Evolutionary conservation across 2,113 vertebrate genomes (phyloP).

Genomic region (Gymnarchus niloticus): DNA sequence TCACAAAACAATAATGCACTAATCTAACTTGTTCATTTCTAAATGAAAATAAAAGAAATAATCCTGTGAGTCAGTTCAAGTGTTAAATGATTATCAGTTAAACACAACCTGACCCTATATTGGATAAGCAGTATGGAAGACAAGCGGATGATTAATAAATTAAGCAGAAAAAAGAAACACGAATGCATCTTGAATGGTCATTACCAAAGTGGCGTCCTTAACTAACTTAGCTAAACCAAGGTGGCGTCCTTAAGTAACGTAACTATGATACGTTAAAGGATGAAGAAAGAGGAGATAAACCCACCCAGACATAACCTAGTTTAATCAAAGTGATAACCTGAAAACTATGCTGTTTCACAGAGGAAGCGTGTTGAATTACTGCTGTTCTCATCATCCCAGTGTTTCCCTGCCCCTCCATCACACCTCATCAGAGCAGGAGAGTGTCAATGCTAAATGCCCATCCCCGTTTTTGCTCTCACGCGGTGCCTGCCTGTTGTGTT

Average conservation of each 20-base stretch:
- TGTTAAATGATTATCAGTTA: not conserved
- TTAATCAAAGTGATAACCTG: not conserved
- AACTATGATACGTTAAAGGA: too few relatives aligned
- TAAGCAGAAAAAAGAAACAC: too few relatives aligned
- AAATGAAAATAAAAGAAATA: too few relatives aligned
- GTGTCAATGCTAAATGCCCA: not conserved
- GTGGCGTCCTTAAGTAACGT: too few relatives aligned
- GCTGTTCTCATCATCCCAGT: not conserved
- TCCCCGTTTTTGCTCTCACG: not conserved
- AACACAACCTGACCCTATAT: not conserved
- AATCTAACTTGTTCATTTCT: too few relatives aligned
- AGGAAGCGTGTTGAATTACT: not conserved
- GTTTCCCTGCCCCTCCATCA: not conserved
- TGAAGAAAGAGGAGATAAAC: too few relatives aligned
- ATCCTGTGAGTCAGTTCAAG: not conserved
- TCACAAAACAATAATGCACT: not conserved
- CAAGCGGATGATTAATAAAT: too few relatives aligned
- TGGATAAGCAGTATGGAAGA: too few relatives aligned
- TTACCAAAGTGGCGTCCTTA: too few relatives aligned
- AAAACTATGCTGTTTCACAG: not conserved
- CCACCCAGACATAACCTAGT: too few relatives aligned
- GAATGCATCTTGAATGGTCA: too few relatives aligned
- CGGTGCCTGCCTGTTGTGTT: not conserved
- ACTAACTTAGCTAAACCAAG: too few relatives aligned
- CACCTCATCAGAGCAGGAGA: not conserved